These are phyloP conservation scores for Drosophila algonquin DNA, from an alignment of 2,888 invertebrate genomes.

Conservation along the genomic window DNA sequence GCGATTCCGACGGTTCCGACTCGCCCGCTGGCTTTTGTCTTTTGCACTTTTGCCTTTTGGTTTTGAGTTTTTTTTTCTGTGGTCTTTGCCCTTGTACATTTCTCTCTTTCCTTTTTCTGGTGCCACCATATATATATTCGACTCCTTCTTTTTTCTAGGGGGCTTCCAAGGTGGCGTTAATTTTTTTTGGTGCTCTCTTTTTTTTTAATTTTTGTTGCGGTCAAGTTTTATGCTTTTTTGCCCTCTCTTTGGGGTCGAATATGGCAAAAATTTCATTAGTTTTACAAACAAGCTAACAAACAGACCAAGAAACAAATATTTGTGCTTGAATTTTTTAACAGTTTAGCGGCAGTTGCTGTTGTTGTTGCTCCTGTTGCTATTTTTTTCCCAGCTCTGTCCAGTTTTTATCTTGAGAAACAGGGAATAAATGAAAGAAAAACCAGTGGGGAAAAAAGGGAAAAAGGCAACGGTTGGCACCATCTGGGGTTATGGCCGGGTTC, in stretches of 20 bases:
- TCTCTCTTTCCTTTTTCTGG: slow-evolving; percentile 15
- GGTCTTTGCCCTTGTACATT: slow-evolving; percentile 29
- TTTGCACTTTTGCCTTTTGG: slow-evolving; percentile 41
- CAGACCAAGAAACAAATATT: slow-evolving; percentile 76
- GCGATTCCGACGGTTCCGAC: slow-evolving; percentile 38
- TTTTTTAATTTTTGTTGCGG: slow-evolving; percentile 58
- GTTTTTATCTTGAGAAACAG: slow-evolving; percentile 39
- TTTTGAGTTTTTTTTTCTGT: slow-evolving; percentile 31
- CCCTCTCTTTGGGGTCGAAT: slow-evolving; percentile 66
- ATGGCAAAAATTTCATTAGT: slow-evolving; percentile 78
- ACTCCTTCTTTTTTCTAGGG: slow-evolving; percentile 21
- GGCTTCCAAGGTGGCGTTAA: slow-evolving; percentile 66
- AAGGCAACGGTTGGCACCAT: slow-evolving; percentile 56
- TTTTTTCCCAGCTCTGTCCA: slow-evolving; percentile 30
- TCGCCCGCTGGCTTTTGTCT: slow-evolving; percentile 62
- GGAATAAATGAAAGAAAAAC: slow-evolving; percentile 7
- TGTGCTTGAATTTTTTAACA: slow-evolving; percentile 77
- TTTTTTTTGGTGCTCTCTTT: slow-evolving; percentile 53
- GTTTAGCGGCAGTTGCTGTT: slow-evolving; percentile 61
- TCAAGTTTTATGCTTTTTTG: slow-evolving; percentile 46
- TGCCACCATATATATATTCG: neutral
- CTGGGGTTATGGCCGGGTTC: slow-evolving; percentile 69
- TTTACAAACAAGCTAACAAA: slow-evolving; percentile 78
- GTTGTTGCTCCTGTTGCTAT: slow-evolving; percentile 38
- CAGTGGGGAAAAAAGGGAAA: slow-evolving; percentile 19